A percentile compares a stretch with the other conserved stretches of the same genome.
These are phyloP conservation scores for Mungos mungo DNA, from an alignment of 2,113 vertebrate genomes.

Conservation along the genomic window DNA sequence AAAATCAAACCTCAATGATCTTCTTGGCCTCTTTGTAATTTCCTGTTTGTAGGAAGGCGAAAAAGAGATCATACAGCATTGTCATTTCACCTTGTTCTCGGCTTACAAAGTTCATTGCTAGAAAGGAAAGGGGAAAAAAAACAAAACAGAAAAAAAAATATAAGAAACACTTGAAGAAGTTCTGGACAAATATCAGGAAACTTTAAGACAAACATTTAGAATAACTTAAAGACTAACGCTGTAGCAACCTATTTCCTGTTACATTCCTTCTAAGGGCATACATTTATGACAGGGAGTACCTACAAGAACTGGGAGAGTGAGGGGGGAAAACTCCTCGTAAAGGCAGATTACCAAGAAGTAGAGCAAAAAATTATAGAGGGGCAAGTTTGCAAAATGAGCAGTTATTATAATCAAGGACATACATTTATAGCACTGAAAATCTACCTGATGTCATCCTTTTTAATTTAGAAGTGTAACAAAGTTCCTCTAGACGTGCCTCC, in stretches of 20 bases:
- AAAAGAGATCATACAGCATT: conserved; percentile 96
- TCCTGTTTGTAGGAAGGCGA: conserved; percentile 93
- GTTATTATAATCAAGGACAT: not conserved
- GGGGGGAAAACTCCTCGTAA: not conserved
- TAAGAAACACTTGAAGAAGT: not conserved
- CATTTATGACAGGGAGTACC: not conserved
- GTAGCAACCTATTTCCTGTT: not conserved
- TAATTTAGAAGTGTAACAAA: not conserved
- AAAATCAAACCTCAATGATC: conserved; percentile 94
- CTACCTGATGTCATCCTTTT: not conserved
- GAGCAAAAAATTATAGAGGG: not conserved
- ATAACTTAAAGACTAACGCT: not conserved
- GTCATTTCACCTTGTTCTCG: conserved; percentile 93
- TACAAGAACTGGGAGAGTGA: not conserved
- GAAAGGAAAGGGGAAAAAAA: conserved; percentile 33
- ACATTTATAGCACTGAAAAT: not conserved
- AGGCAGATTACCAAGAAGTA: not conserved
- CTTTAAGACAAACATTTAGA: not conserved
- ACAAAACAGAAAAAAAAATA: not conserved
- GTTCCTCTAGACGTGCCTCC: not conserved
- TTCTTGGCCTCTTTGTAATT: conserved; percentile 96
- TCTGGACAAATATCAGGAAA: not conserved
- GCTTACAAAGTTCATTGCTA: conserved; percentile 94
- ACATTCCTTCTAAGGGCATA: not conserved
- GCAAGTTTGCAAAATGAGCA: not conserved